Conservation (phyloP, 2,888 invertebrate species). For the Emmelina monodactyla region DNA sequence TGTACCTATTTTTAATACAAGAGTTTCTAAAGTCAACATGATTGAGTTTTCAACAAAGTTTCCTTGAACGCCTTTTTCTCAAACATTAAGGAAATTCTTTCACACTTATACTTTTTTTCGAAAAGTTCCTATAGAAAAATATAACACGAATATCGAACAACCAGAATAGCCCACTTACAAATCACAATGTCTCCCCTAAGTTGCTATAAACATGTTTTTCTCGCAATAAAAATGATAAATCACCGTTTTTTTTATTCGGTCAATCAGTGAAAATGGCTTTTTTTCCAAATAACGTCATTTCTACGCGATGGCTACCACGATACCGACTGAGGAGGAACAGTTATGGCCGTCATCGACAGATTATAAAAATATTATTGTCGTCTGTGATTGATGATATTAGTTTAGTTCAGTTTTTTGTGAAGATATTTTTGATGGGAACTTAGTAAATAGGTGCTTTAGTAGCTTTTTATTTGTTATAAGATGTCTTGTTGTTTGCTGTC, state of each 20-base stretch:
- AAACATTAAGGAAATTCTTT: too few species aligned
- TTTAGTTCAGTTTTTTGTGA: too few species aligned
- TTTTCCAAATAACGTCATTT: constrained; percentile 39
- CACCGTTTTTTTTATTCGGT: constrained; percentile 64
- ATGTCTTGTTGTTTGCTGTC: too few species aligned
- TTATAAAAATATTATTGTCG: constrained; percentile 22
- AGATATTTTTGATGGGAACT: too few species aligned
- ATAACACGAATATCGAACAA: too few species aligned
- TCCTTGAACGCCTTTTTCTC: too few species aligned
- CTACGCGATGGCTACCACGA: too few species aligned
- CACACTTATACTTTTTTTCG: too few species aligned
- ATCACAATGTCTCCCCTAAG: constrained; percentile 37
- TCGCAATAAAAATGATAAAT: constrained; percentile 67
- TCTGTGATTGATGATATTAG: constrained; percentile 22
- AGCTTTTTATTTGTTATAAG: background rate
- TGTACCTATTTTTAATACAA: too few species aligned
- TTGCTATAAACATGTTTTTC: constrained; percentile 68
- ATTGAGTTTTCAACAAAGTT: too few species aligned
- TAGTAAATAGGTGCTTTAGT: background rate
- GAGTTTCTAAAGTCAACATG: too few species aligned
- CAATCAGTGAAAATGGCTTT: constrained; percentile 61
- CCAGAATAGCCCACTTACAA: background rate
- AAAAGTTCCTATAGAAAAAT: too few species aligned
- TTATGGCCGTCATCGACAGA: constrained; percentile 23
- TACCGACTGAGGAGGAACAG: constrained; percentile 38